Conservation (phyloP, 2,113 vertebrate species). For the Otolemur garnettii region DNA sequence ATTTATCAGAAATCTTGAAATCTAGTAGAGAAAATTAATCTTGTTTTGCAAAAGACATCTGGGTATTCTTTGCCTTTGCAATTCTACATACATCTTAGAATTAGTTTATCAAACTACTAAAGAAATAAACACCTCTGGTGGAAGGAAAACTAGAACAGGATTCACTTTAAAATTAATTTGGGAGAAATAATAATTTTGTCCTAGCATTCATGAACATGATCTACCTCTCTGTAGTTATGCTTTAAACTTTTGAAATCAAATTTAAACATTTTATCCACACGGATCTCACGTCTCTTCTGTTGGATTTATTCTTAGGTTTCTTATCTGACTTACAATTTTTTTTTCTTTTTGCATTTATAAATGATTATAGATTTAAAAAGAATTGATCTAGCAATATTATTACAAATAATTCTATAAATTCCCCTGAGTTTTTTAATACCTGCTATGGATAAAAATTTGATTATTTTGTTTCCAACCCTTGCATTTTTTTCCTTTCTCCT, state of each 20-base stretch:
- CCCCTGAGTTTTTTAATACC: neutral
- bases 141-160: neutral
- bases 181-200: neutral
- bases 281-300: neutral
- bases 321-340: neutral
- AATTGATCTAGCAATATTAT: neutral
- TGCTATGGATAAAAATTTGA: neutral
- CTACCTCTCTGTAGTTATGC: neutral
- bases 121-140: neutral
- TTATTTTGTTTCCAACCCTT: neutral
- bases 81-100: neutral
- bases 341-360: neutral
- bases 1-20: neutral
- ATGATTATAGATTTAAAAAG: neutral
- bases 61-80: neutral
- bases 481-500: neutral
- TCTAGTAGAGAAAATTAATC: neutral
- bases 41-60: neutral
- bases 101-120: neutral
- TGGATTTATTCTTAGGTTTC: neutral
- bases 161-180: neutral
- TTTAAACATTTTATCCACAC: neutral
- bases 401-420: neutral
- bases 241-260: neutral
- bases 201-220: neutral